Base-by-base conservation (phyloP, 2,888 invertebrate genomes). In the Lysandra bellargus region DNA sequence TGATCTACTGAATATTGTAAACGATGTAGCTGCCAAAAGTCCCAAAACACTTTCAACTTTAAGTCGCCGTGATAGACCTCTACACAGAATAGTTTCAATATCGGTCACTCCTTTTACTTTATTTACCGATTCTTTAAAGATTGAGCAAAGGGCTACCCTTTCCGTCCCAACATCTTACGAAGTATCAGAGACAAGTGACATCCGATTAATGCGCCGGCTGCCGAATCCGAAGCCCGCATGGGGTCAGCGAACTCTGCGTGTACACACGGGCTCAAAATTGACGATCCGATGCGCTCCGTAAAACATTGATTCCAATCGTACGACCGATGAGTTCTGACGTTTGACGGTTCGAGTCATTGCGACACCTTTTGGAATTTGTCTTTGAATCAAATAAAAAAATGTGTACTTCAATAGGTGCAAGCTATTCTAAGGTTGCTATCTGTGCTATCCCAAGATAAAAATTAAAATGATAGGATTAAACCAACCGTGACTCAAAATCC, bases 171-270 rank as follows among this genome's bases (percentile, higher is more conserved):
- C 75, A 33, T 84, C 85, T 84, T 85, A 83, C 81, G 82, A 82
- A 85, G 85, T 82, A 84, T 85, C 84, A 84, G 86, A 87, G 86
- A 85, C 85, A 86, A 84, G 85, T 84, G 87, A 86, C 89, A 87
- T 88, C 88, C 90, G 91, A 93, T 92, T 92, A 91, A 91, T 91
- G 91, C 85, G 84, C 64, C 83, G 82, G 83, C 88, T 89, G 87
- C 91, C 88, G 88, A 92, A 92, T 92, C 92, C 84, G 90, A 90
- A 87, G 88, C 91, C 90, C 90, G 90, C 91, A 91, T 89, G 85
- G 82, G 92, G 91, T 92, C 91, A 82, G 53, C 83, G 91, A 90
- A 91, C 93, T 87, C 81, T 85, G 79, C 82, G 82, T 83, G 82
- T 83, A 81, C 86, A 86, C 88, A 88, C 87, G 78, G 80, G 84